Base-by-base conservation (phyloP, 2,888 invertebrate genomes). In the Drosophila rellima region DNA sequence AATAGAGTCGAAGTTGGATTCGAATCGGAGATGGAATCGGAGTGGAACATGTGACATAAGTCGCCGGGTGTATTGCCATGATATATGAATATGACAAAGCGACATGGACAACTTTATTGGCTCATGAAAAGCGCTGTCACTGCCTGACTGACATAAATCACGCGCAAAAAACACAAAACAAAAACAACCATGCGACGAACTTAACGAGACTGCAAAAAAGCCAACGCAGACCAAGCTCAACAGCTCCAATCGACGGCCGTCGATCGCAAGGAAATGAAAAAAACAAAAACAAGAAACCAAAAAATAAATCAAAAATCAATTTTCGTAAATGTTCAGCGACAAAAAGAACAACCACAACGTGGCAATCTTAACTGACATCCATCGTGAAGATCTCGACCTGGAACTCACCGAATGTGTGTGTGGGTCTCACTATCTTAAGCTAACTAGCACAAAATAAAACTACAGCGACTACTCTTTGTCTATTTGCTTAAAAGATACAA, bases 81-180 rank as follows among this genome's bases (percentile, higher is more conserved):
- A 86, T 86, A 86, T 86, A 88, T 88, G 88, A 83, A 81, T 86
- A 86, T 88, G 88, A 86, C 85, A 88, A 86, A 83, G 84, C 85
- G 84, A 80, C 85, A 81, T 81, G 74, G 85, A 88, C 85, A 86
- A 88, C 85, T 86, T 86, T 86, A 86, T 86, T 86, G 88, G 85
- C 88, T 86, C 85, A 86, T 88, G 88, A 86, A 88, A 86, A 86
- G 84, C 88, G 83, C 87, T 85, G 85, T 85, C 85, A 86, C 88
- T 86, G 84, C 75, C 81, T 83, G 84, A 83, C 83, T 81, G 88
- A 83, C 80, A 86, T 86, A 86, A 86, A 86, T 86, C 85, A 88
- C 81, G 66, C 52, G 63, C 74, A 74, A 60, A 59, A 56, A n/a
- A 15, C n/a, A n/a, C n/a, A 13, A 29, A 56, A 26, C 26, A 13